Percentiles rank a stretch among this genome's conserved stretches.
Conservation (phyloP, 2,888 invertebrate genomes). For the Dasysyrphus albostriatus region DNA sequence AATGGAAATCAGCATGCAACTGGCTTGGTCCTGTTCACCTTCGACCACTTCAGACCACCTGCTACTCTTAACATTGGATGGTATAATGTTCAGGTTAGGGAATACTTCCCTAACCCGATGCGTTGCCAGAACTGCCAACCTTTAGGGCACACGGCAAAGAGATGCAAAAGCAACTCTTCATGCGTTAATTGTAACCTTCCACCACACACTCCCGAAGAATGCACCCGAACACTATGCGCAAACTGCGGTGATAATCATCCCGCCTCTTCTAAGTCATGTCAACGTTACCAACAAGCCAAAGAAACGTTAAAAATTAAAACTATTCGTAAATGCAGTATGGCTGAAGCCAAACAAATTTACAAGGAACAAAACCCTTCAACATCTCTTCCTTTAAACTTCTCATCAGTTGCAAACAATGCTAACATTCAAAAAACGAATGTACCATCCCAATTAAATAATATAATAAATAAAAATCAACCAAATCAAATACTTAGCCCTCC, state of each 20-base stretch:
- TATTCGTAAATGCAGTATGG: constrained; percentile 26
- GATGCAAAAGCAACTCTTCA: constrained; percentile 2
- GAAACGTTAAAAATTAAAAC: constrained; percentile 25
- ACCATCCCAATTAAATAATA: too few relatives aligned
- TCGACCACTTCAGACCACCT: constrained; percentile 48
- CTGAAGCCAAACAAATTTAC: constrained; percentile 2
- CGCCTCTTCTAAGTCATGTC: constrained; percentile 10
- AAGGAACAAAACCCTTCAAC: constrained; percentile 9
- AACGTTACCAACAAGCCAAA: constrained; percentile 21
- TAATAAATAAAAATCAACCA: too few relatives aligned
- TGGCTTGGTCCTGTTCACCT: constrained; percentile 55
- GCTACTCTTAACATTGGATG: constrained; percentile 32
- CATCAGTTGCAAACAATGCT: too few relatives aligned
- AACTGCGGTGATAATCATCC: constrained; percentile 8
- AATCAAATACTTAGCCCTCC: too few relatives aligned
- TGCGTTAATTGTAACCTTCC: constrained; percentile 19
- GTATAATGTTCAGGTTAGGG: constrained; percentile 49
- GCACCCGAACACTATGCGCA: constrained; percentile 13
- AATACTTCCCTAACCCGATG: constrained; percentile 64
- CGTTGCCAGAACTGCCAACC: constrained; percentile 51
- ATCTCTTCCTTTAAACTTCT: too few relatives aligned
- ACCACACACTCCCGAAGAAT: constrained; percentile 14
- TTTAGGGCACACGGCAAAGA: constrained; percentile 39
- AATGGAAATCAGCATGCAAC: constrained; percentile 11
- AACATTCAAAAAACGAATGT: too few relatives aligned